phyloP scores from a whole-genome alignment of 1,140 invertebrate species.

The Cydia strobilella region DNA sequence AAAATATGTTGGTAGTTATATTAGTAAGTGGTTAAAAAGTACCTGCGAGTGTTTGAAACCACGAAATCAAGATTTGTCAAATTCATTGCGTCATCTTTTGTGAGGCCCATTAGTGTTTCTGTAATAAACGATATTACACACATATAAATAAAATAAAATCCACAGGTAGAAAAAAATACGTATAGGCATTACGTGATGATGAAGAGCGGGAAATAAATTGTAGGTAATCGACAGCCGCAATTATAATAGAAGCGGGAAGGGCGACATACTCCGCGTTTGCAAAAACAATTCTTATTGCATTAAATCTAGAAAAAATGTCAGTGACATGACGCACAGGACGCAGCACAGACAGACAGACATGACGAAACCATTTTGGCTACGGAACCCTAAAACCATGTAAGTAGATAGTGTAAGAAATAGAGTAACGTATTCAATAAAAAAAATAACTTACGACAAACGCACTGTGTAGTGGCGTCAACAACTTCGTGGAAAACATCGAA shows the following conservation, averaged over 20 bases:
- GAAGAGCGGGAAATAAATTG: too few species aligned
- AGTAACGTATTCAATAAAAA: slow-evolving; percentile 1
- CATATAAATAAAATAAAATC: not conserved
- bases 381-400: too few species aligned
- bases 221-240: too few species aligned
- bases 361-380: too few species aligned
- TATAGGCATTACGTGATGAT: too few species aligned
- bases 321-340: too few species aligned
- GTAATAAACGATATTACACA: not conserved
- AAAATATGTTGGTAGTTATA: too few species aligned
- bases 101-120: slow-evolving; percentile 66
- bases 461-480: slow-evolving; percentile 37
- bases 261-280: too few species aligned
- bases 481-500: slow-evolving; percentile 37
- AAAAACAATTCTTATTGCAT: too few species aligned
- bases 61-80: slow-evolving; percentile 52
- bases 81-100: slow-evolving; percentile 53
- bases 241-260: too few species aligned
- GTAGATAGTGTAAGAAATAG: not conserved
- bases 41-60: slow-evolving; percentile 53
- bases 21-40: slow-evolving; percentile 36
- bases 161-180: not conserved
- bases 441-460: slow-evolving; percentile 41
- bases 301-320: too few species aligned
- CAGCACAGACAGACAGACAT: too few species aligned